Evolutionary conservation across 2,113 vertebrate genomes (phyloP).

Genomic region (Synchiropus splendidus): DNA sequence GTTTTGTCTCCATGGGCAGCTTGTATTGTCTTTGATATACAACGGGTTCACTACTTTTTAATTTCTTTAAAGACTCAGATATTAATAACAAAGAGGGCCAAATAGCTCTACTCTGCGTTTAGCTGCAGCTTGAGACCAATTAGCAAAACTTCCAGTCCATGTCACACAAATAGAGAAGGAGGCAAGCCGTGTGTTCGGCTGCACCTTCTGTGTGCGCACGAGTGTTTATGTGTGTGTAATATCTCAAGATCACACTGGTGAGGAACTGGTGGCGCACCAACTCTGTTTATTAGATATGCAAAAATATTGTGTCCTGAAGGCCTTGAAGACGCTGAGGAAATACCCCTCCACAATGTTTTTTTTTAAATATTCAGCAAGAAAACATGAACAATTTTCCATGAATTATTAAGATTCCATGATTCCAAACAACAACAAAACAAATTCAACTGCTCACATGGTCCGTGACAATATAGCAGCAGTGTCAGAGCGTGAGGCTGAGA

Average conservation of each 20-base stretch:
- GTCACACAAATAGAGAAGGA: no score
- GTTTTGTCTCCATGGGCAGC: constrained; percentile 4
- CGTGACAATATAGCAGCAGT: no score
- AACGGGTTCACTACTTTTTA: constrained; percentile 3
- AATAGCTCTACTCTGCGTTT: constrained; percentile 4
- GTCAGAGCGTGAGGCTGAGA: no score
- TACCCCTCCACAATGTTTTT: constrained; percentile 7
- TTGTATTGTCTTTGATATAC: constrained; percentile 1
- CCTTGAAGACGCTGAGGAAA: no score
- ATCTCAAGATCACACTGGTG: constrained; percentile 20
- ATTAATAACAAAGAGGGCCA: constrained; percentile 11
- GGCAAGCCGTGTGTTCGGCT: background rate
- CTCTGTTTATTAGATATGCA: constrained; percentile 43
- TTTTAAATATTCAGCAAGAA: constrained; percentile 2
- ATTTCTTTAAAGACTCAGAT: constrained; percentile 6
- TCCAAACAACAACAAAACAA: no score
- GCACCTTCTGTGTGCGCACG: background rate
- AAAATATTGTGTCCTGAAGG: constrained; percentile 32
- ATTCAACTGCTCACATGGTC: no score
- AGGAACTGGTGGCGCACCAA: constrained; percentile 20
- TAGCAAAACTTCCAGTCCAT: background rate
- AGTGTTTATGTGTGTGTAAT: no score
- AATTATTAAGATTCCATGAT: no score
- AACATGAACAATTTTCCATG: constrained; percentile 11
- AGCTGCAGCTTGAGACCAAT: constrained; percentile 5